Conservation (phyloP, 37 sponge, comb jelly and placozoan species). For the Spongilla lacustris region DNA sequence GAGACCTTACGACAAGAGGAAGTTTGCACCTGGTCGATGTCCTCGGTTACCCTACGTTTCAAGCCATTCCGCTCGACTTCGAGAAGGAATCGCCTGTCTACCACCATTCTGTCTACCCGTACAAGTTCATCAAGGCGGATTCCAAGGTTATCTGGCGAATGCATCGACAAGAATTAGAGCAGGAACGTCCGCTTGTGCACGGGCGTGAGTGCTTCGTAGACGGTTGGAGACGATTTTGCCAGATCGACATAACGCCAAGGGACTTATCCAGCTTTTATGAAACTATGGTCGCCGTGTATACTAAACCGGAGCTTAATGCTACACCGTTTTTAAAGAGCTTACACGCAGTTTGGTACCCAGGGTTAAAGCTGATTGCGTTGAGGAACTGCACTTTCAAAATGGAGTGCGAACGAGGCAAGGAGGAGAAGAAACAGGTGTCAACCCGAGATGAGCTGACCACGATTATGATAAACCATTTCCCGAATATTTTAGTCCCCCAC, state of each 20-base stretch:
- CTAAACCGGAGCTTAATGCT: background rate
- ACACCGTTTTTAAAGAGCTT: too few relatives aligned
- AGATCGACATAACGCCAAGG: slow-evolving; percentile 21
- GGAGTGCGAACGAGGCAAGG: too few relatives aligned
- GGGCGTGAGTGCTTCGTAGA: background rate
- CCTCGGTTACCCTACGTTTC: slow-evolving; percentile 19
- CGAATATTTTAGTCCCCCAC: too few relatives aligned
- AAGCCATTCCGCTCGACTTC: slow-evolving; percentile 16
- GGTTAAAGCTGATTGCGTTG: too few relatives aligned
- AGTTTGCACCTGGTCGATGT: slow-evolving; percentile 8
- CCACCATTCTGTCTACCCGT: background rate
- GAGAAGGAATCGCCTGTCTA: slow-evolving; percentile 13
- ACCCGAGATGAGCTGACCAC: too few relatives aligned
- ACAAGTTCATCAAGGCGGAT: slow-evolving; percentile 14
- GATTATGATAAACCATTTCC: too few relatives aligned
- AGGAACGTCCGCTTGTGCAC: too few relatives aligned
- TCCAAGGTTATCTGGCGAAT: too few relatives aligned
- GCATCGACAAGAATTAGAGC: too few relatives aligned
- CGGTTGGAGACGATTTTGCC: slow-evolving; percentile 12
- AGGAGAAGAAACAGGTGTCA: too few relatives aligned
- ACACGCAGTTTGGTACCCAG: too few relatives aligned
- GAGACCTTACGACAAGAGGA: background rate
- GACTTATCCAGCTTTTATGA: slow-evolving; percentile 14
- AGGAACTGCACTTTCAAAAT: too few relatives aligned
- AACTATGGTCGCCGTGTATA: slow-evolving; percentile 11